Evolutionary conservation across 2,888 invertebrate species (phyloP).

Genomic region (Trachelus tabidus): DNA sequence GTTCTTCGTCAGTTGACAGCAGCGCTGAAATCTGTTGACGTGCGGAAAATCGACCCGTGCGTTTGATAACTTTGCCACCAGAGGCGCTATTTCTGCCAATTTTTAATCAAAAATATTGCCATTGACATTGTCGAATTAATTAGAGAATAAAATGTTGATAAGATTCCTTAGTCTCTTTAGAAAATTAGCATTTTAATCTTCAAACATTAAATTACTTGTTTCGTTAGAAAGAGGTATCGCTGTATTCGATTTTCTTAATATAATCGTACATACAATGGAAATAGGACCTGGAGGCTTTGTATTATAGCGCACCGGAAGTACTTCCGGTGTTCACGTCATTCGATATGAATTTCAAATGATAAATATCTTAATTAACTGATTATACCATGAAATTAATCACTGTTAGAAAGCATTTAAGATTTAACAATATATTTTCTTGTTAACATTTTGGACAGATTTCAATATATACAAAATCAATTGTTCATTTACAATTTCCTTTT

Average conservation of each 20-base stretch:
- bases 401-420: not conserved
- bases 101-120: not conserved
- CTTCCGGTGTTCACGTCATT: not conserved
- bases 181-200: not conserved
- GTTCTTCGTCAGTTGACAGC: conserved; percentile 46
- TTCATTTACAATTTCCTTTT: conserved; percentile 34
- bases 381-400: not conserved
- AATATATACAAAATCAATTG: conserved; percentile 42
- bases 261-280: not conserved
- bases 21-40: conserved; percentile 41
- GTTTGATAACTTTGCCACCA: not conserved
- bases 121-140: not conserved
- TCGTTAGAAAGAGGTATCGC: not conserved
- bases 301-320: not conserved
- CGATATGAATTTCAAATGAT: not conserved
- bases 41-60: conserved; percentile 47
- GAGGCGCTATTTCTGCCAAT: not conserved
- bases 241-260: not conserved
- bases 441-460: conserved; percentile 31
- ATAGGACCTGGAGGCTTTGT: not conserved
- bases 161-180: not conserved
- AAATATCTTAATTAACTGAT: not conserved
- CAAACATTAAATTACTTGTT: not conserved
- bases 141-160: not conserved
- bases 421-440: conserved; percentile 8